A percentile compares a stretch with the other conserved stretches of the same genome.
phyloP scores from a whole-genome alignment of 2,113 vertebrate genomes.

The Arvicanthis niloticus region DNA sequence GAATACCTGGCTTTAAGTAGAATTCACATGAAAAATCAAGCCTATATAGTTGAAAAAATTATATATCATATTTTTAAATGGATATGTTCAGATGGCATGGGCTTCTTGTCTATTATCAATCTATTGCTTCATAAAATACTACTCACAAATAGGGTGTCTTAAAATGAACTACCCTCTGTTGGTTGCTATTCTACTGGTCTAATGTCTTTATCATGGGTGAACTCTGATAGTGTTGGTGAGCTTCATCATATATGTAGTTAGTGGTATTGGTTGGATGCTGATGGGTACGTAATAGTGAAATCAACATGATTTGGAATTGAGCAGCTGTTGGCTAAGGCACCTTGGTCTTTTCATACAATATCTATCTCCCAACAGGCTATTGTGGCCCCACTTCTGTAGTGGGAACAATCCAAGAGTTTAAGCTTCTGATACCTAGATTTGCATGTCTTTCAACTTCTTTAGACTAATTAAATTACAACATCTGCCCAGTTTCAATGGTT shows the following conservation, averaged over 20 bases:
- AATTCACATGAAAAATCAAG: neutral
- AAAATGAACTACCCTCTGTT: neutral
- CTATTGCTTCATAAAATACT: neutral
- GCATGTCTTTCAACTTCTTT: neutral
- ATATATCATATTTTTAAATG: neutral
- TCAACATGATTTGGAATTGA: neutral
- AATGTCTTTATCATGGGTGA: neutral
- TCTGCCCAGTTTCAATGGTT: neutral
- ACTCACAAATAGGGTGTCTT: neutral
- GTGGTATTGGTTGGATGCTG: neutral
- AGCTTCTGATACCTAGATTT: neutral
- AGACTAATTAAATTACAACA: neutral
- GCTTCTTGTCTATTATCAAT: neutral
- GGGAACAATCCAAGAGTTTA: neutral
- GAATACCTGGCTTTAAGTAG: neutral
- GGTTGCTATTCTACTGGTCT: neutral
- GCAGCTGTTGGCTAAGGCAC: neutral
- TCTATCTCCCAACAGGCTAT: neutral
- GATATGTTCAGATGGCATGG: neutral
- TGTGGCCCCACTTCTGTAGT: neutral
- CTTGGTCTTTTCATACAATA: neutral
- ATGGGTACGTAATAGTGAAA: neutral
- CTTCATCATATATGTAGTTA: neutral
- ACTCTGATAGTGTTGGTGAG: neutral
- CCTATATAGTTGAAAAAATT: neutral